Conservation (phyloP, 1,140 invertebrate species). For the Alviniconcha marisindica region DNA sequence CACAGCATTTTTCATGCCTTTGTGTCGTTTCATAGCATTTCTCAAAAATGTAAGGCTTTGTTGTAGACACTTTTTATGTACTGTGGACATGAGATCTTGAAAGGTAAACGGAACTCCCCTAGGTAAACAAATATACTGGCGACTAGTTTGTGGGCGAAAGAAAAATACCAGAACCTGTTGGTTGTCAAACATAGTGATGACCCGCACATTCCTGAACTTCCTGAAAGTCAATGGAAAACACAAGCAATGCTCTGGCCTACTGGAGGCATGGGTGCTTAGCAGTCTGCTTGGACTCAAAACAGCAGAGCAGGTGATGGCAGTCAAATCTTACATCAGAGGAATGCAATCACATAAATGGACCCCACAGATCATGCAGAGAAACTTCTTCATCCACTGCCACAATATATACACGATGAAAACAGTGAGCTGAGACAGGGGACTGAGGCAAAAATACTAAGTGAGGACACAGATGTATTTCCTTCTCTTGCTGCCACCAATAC, state of each 20-base stretch:
- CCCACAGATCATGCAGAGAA: neutral
- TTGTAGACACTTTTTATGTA: too few relatives aligned
- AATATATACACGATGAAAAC: neutral
- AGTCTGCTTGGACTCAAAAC: neutral
- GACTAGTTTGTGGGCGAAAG: slow-evolving; percentile 2
- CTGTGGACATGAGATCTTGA: too few relatives aligned
- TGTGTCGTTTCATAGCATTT: too few relatives aligned
- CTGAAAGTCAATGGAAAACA: slow-evolving; percentile 27
- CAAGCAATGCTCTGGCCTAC: neutral
- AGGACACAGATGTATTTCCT: neutral
- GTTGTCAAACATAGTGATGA: slow-evolving; percentile 23
- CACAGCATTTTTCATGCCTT: too few relatives aligned
- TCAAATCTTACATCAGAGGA: neutral
- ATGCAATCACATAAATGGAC: neutral
- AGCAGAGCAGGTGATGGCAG: neutral
- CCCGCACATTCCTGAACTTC: slow-evolving; percentile 22
- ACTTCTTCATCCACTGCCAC: neutral
- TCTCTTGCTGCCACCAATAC: neutral
- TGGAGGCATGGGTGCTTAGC: neutral
- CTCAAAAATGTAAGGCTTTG: too few relatives aligned
- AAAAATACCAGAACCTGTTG: neutral
- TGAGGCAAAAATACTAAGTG: neutral
- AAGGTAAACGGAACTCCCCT: too few relatives aligned
- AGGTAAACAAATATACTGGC: too few relatives aligned
- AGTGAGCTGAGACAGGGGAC: neutral